Evolutionary conservation across 30 jellyfish, hydroid and myxozoan species (phyloP), one percentile per base, ranked within the genome.

Genomic region (Cassiopea andromeda): DNA sequence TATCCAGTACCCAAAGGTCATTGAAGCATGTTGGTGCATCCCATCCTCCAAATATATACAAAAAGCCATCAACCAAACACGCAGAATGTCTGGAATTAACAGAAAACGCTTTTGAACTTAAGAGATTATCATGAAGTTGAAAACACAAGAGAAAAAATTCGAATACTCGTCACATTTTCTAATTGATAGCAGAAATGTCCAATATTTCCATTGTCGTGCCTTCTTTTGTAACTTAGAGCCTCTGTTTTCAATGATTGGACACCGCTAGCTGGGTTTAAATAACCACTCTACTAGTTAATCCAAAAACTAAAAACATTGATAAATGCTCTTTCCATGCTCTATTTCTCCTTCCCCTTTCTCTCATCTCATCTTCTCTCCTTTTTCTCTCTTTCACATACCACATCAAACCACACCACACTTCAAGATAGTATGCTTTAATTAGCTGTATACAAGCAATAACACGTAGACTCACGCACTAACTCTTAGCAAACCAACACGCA

Each of bases 21-120:
- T 92, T 75, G 84, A 69, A 82, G 57, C 98, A 92, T 44, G 84
- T 58, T n/a, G 98, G 98, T 1, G 98, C 98, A 76, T 92, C 98
- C 98, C 98, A 92, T 44, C 98, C 98, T n/a, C 94, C 98, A 82
- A 92, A 92, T 8, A 92, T 87, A 66, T 58, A 87, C 80, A 92
- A 72, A 46, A 87, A 50, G 54, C 89, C 86, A 18, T 84, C 88
- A 17, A 87, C 83, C 60, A 87, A 59, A 47, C 89, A 48, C 7
- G 96, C 91, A 2, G 98, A 81, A 73, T 92, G 98, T 18, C 98
- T 92, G 89, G 1, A 60, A 70, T 19, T 1, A 38, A 19, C 64
- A 54, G 38, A 27, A 27, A 27, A 27, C 38, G 38, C 38, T 27
- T 27, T 27, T 27, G 38, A 27, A 27, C 38, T 27, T 27, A 27